Base-by-base conservation (phyloP, 2,797 vertebrate species). In the Thripadectes ignobilis region DNA sequence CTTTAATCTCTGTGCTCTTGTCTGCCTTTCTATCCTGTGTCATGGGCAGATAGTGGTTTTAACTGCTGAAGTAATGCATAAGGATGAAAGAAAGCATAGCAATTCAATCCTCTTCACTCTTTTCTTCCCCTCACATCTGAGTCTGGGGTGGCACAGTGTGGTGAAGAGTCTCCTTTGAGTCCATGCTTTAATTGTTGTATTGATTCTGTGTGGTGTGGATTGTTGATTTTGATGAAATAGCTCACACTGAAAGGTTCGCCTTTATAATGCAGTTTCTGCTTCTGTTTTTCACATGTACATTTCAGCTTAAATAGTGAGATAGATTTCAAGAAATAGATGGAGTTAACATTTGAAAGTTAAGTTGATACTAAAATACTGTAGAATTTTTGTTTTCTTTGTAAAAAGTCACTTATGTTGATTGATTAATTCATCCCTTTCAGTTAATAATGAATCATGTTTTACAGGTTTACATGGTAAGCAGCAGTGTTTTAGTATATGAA, bases 11-110 rank as follows among this genome's bases (percentile, higher is more conserved):
- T 72, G 14, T 3, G 21, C 6, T 52, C 30, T 22, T 30, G 29
- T 32, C 12, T 41, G 0, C 57, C 23, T 85, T 36, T 46, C 51
- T 29, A 4, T 62, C 17, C 49, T 6, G 0, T 49, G 2, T 75
- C 4, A 3, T 61, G 30, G 32, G 14, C 39, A 63, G 30, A 20
- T 11, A 30, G 20, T 74, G 41, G 5, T 67, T 17, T 4, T 55
- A 27, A 48, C 24, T 65, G 17, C 30, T 43, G 15, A 39, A 34
- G 21, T 55, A 34, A 43, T 57, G 16, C n/a, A 2, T 61, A 10
- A 30, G 9, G 21, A 24, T 41, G n/a, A 61, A 14, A 29, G 24
- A 34, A 61, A 55, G 26, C 16, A 27, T 7, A 45, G 10, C 18
- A 36, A 4, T 39, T 21, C 23, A 55, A 1, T 57, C 29, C 9